Percentiles rank a stretch among this genome's conserved stretches.
Conservation (phyloP, 2,888 invertebrate genomes). For the Scaptomyza cyrtandrae region DNA sequence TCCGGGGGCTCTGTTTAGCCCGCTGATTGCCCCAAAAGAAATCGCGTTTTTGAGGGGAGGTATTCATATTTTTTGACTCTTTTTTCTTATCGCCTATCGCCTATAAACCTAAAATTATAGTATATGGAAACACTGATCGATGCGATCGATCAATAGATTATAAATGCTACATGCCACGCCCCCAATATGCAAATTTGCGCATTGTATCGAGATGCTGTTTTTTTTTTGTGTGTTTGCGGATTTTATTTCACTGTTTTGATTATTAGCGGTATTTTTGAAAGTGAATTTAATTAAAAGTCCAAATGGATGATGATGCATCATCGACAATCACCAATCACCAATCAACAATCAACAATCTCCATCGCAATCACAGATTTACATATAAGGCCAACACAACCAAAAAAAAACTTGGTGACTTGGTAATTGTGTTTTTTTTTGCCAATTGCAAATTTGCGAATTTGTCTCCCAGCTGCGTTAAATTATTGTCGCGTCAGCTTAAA, state of each 20-base stretch:
- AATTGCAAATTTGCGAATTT: constrained; percentile 31
- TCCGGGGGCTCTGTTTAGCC: constrained; percentile 10
- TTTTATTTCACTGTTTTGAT: constrained; percentile 43
- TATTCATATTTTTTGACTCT: constrained; percentile 4
- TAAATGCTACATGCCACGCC: constrained; percentile 24
- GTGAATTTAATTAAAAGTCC: constrained; percentile 74
- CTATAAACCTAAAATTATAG: no score
- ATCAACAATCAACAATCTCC: constrained; percentile 10
- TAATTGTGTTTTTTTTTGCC: constrained; percentile 40
- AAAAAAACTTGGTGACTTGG: constrained; percentile 6
- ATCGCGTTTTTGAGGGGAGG: constrained; percentile 27
- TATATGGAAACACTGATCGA: constrained; percentile 3
- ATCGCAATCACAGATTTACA: constrained; percentile 23
- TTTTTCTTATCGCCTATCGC: no score
- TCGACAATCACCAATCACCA: constrained; percentile 11
- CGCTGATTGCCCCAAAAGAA: constrained; percentile 2
- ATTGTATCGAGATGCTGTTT: constrained; percentile 13
- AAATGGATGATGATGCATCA: constrained; percentile 42
- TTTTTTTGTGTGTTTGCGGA: constrained; percentile 7
- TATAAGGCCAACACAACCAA: constrained; percentile 39
- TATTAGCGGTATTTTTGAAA: constrained; percentile 78
- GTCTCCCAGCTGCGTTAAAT: constrained; percentile 13
- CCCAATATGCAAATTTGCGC: constrained; percentile 67
- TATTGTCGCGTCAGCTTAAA: constrained; percentile 9
- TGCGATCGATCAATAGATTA: constrained; percentile 38